Base-by-base conservation (phyloP, 1,140 invertebrate genomes). In the Bradysia coprophila region DNA sequence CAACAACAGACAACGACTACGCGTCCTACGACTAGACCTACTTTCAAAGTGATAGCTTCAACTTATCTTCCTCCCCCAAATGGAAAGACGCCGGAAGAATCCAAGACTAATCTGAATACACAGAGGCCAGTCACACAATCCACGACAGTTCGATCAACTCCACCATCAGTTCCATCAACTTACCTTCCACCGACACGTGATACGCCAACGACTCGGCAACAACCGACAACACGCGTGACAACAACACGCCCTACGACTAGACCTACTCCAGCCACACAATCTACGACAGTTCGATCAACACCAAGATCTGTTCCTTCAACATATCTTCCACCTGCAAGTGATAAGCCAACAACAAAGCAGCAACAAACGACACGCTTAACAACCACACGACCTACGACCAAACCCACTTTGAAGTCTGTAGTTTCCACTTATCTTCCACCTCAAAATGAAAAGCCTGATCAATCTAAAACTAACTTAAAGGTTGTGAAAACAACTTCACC, bases 321-420 rank as follows among this genome's bases (percentile, higher is more conserved):
- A 2, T 43, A 43, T 21, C 22, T 37, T n/a, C 46, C 48, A 41
- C 49, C 48, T 24, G 24, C 22, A 21, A 28, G 52, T 3, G 46
- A 37, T 3, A 46, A 41, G 32, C 46, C 48, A 41, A 31, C 46
- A 46, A 31, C 45, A 42, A n/a, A n/a, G n/a, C n/a, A n/a, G n/a
- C n/a, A n/a, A n/a, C n/a, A n/a, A n/a, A n/a, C n/a, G n/a, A n/a
- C n/a, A n/a, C n/a, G n/a, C n/a, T n/a, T n/a, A n/a, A n/a, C n/a
- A n/a, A n/a, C n/a, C n/a, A n/a, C n/a, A n/a, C n/a, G n/a, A n/a
- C n/a, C n/a, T n/a, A n/a, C n/a, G n/a, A 41, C n/a, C n/a, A n/a
- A n/a, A n/a, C n/a, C n/a, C n/a, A n/a, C n/a, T n/a, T n/a, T n/a
- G n/a, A n/a, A n/a, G n/a, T n/a, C n/a, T n/a, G n/a, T n/a, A n/a